A percentile compares a stretch with the other conserved stretches of the same genome.
Conservation (phyloP, 1,140 invertebrate species). For the Philopotamus ludificatus region DNA sequence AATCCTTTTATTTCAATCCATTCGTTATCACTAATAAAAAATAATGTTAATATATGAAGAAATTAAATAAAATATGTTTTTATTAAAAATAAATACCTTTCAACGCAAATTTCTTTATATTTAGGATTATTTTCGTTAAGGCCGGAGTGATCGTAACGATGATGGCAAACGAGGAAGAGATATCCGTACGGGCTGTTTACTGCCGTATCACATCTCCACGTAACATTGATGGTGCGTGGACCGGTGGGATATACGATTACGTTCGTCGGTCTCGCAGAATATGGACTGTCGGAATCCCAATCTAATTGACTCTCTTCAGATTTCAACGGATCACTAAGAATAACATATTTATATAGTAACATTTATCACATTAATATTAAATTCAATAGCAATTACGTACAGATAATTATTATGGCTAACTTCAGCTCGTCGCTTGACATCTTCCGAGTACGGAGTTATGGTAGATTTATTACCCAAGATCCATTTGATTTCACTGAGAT, state of each 20-base stretch:
- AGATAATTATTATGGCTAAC: slow-evolving; percentile 11
- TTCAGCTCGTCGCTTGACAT: not conserved
- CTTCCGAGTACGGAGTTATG: not conserved
- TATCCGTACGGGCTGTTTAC: slow-evolving; percentile 22
- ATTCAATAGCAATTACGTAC: not conserved
- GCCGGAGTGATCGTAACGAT: not conserved
- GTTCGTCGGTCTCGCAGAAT: not conserved
- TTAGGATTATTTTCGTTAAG: slow-evolving; percentile 11
- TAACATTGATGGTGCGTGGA: slow-evolving; percentile 30
- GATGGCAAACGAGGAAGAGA: slow-evolving; percentile 32
- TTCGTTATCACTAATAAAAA: slow-evolving; percentile 27
- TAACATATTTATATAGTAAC: not conserved
- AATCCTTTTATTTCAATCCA: slow-evolving; percentile 34
- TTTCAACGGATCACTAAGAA: not conserved
- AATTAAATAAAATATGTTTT: slow-evolving; percentile 8
- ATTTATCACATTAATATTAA: not conserved
- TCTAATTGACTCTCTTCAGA: not conserved
- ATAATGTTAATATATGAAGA: slow-evolving; percentile 1
- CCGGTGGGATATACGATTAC: slow-evolving; percentile 14
- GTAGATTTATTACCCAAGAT: slow-evolving; percentile 32
- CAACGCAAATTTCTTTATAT: slow-evolving; percentile 26
- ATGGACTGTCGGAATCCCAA: not conserved
- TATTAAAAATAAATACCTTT: slow-evolving; percentile 28
- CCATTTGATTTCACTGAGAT: slow-evolving; percentile 50
- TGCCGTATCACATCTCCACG: slow-evolving; percentile 32